Base-by-base conservation (phyloP, 1,140 invertebrate species). In the Diachasma alloeum region DNA sequence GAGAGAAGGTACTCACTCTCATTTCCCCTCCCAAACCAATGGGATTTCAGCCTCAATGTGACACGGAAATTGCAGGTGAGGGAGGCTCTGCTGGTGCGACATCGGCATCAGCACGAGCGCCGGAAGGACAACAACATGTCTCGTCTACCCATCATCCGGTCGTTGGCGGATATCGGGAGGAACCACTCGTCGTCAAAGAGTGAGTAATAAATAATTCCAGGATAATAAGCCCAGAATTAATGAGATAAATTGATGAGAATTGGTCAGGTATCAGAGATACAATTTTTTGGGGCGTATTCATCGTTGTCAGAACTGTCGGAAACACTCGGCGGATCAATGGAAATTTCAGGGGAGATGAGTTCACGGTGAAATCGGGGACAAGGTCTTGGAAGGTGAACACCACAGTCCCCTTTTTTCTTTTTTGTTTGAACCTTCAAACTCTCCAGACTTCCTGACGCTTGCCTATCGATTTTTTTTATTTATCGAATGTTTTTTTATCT, bases 181-280 rank as follows among this genome's bases (percentile, higher is more conserved):
- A 98, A 97, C 89, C 96, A 98, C 89, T 98, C 97, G 19, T 96
- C 97, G 19, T 96, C 95, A 63, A 97, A 97, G 93, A 98, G 97
- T 97, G 92, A 96, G 96, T 94, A 31, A 31, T 31, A 31, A 31
- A 69, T 68, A 5, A 6, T 39, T 42, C 17, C 13, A 46, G 19
- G 67, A 67, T 48, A 46, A 46, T 75, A 11, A 39, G 1, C 10
- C 4, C 39, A 31, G 10, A 74, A n/a, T n/a, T n/a, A 15, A 74
- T 15, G 24, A 68, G 6, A 19, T 17, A 26, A 63, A 63, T 56
- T 56, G 22, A 63, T 10, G 22, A 24, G 19, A 15, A 4, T 63
- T 63, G 22, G 22, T 63, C 19, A 63, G 59, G 6, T 26, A 63
- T 26, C 39, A 11, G 39, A 42, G 39, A 42, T 13, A 42, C 39